These are phyloP conservation scores for Galago senegalensis DNA, from an alignment of 2,797 vertebrate genomes.

Conservation along the genomic window DNA sequence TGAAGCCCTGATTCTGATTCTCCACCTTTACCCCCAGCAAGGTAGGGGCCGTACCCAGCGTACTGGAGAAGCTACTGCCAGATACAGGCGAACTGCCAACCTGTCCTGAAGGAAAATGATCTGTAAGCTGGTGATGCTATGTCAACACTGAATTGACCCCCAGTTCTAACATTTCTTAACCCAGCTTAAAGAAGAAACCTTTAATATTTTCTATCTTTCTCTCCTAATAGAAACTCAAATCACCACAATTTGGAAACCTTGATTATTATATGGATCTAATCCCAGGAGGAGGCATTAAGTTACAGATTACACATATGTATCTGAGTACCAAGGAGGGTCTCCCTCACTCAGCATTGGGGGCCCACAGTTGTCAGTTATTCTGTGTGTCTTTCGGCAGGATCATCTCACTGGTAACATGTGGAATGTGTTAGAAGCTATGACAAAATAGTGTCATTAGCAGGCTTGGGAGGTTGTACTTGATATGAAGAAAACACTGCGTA, in stretches of 20 bases:
- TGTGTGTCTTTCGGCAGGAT: not conserved
- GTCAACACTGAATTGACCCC: not conserved
- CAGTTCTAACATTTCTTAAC: not conserved
- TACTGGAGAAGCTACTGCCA: not conserved
- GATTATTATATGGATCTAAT: slow-evolving; percentile 8
- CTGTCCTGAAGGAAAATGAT: not conserved
- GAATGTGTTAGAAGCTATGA: not conserved
- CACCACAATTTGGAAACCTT: not conserved
- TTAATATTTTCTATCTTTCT: not conserved
- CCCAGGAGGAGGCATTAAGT: not conserved
- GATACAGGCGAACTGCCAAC: not conserved
- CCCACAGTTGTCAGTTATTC: not conserved
- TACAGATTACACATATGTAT: not conserved
- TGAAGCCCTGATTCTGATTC: not conserved
- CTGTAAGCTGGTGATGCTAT: not conserved
- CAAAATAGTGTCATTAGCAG: rapidly evolving
- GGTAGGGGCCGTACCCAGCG: rapidly evolving
- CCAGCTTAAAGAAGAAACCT: not conserved
- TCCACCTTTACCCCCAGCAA: not conserved
- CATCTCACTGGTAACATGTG: not conserved
- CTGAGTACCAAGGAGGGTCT: not conserved
- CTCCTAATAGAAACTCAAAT: not conserved
- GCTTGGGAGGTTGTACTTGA: not conserved
- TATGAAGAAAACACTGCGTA: not conserved
- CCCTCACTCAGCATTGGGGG: not conserved